Evolutionary conservation across 2,797 vertebrate species (phyloP).

Genomic region (Pangasius larnaudii): DNA sequence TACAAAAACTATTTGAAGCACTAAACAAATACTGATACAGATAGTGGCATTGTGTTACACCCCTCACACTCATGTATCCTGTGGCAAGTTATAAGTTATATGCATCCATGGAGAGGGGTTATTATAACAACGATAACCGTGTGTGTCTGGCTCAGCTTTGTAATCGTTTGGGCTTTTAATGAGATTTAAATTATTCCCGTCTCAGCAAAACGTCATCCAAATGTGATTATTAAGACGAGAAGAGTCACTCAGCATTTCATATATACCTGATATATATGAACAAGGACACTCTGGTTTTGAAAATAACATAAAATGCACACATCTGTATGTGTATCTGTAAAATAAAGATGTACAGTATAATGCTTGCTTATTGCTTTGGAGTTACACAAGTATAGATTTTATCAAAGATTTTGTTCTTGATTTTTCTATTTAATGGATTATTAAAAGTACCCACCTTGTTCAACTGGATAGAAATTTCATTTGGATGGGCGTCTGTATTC

Average conservation of each 20-base stretch:
- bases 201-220: neutral
- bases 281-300: neutral
- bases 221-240: constrained; percentile 1
- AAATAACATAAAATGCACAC: neutral
- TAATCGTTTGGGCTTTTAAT: neutral
- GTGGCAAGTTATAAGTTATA: neutral
- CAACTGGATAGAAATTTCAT: too few relatives aligned
- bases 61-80: neutral
- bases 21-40: neutral
- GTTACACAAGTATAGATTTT: too few relatives aligned
- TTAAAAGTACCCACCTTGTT: too few relatives aligned
- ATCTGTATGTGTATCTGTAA: neutral
- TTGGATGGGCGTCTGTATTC: too few relatives aligned
- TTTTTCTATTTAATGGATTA: too few relatives aligned
- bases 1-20: neutral
- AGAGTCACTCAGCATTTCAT: neutral
- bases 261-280: neutral
- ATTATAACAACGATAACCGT: neutral
- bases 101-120: neutral
- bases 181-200: neutral
- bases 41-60: neutral
- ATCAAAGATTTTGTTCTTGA: neutral
- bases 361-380: too few relatives aligned
- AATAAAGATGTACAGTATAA: neutral
- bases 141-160: neutral